These are phyloP conservation scores for Amphilophus citrinellus DNA, from an alignment of 2,113 vertebrate genomes.

Conservation along the genomic window DNA sequence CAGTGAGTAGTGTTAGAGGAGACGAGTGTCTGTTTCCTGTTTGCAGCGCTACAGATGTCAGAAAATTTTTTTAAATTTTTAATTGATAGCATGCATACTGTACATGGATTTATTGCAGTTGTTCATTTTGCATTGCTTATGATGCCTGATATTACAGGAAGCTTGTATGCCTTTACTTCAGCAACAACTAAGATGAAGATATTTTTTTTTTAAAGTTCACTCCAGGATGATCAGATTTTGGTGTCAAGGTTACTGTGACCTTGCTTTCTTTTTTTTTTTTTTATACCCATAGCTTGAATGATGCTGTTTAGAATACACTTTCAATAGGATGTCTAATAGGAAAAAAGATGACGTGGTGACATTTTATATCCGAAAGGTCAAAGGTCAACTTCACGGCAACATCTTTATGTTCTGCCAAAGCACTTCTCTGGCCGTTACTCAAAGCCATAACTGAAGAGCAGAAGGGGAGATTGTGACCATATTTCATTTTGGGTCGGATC, in stretches of 20 bases:
- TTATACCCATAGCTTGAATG: neutral
- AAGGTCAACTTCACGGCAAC: neutral
- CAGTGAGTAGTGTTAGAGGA: neutral
- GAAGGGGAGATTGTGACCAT: slow-evolving; percentile 3
- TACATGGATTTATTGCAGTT: neutral
- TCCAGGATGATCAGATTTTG: neutral
- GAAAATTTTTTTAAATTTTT: neutral
- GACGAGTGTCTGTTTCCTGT: neutral
- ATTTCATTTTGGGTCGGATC: neutral
- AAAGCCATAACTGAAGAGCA: slow-evolving; percentile 2
- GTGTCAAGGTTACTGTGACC: too few species aligned
- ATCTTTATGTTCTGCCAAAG: neutral
- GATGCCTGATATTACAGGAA: neutral
- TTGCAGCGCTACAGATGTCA: neutral
- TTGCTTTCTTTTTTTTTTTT: neutral
- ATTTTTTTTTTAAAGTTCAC: neutral
- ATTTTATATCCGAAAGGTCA: slow-evolving; percentile 4
- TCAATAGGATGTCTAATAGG: neutral
- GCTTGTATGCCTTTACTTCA: neutral
- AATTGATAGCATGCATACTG: neutral
- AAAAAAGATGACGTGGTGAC: neutral
- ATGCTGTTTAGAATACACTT: neutral
- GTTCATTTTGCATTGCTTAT: neutral
- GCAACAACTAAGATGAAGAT: too few species aligned
- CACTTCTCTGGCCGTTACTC: neutral